Evolutionary conservation across 2,113 vertebrate genomes (phyloP), one percentile per base, ranked within the genome.

Genomic region (Cephalophus harveyi): DNA sequence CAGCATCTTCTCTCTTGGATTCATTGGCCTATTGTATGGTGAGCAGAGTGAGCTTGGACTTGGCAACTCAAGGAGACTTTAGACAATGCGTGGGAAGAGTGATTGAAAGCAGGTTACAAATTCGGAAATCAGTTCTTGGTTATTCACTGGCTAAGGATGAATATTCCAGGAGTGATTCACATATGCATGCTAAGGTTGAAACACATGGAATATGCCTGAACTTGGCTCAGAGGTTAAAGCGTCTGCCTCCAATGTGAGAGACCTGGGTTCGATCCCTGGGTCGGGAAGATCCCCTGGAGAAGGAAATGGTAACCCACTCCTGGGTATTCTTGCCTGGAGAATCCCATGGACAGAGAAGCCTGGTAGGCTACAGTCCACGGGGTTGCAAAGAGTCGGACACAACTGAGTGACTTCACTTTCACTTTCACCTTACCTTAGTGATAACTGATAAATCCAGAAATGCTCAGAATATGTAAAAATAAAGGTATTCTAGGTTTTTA

Each of bases 351-450:
- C 0, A 1, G 25, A 59, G 57, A 27, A 59, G 25, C 57, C 57
- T 59, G 25, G 57, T 27, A 12, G 57, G 57, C 57, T 27, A 27
- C 25, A 27, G 57, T 27, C 57, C 57, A 59, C 1, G 0, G 57
- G 57, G 10, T 59, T 0, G 0, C 57, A 59, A 59, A 59, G 25
- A 59, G 57, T 27, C 10, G 0, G 25, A 59, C 4, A 12, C 3
- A 0, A 27, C 25, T 59, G 25, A 59, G 57, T 4, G 9, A 59
- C 25, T 59, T 59, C 25, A 27, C 10, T 4, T 59, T 27, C 57
- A 59, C 25, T 59, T 59, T 59, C 25, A 59, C 57, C 25, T 79
- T 62, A 23, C 19, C 16, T 86, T 50, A 48, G 14, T 28, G 8
- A 62, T 74, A 62, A 62, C 2, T 57, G 36, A 27, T 87, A 19